Evolutionary conservation across 2,113 vertebrate species (phyloP), one percentile per base, ranked within the genome.

Genomic region (Mustela nigripes): DNA sequence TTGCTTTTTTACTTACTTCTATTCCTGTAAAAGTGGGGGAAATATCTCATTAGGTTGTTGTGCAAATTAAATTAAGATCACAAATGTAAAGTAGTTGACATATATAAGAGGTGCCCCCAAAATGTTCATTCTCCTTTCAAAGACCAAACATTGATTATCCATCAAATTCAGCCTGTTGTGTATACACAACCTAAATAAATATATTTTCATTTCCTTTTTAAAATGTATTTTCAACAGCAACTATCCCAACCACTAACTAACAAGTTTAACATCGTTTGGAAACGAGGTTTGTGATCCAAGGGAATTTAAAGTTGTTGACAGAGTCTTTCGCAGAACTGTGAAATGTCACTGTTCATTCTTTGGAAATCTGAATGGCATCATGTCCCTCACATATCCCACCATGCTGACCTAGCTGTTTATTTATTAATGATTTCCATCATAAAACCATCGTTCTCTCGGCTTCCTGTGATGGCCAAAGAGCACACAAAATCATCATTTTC

Each of bases 351-450:
- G 2, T 69, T 69, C 67, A 24, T 83, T 50, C 79, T 92, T 24
- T 28, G 76, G 24, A 69, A 89, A 36, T 19, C 48, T 31, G 4
- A n/a, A 12, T 71, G 67, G 71, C 53, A 76, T 96, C 48, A 24
- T 45, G 82, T 89, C 28, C 63, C n/a, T 92, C 80, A 18, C 6
- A 36, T 33, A 78, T 62, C 65, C 39, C 60, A 85, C 84, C 24
- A 31, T 9, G 26, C 62, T 45, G 60, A 53, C 28, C 45, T 84
- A 19, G 22, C 58, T 88, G 1, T 56, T 96, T 67, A 53, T 58
- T 96, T 96, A 85, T 95, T 81, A 95, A 96, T 84, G 65, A 95
- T 85, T 86, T 88, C 56, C 28, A 73, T 78, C 90, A 84, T 62
- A 65, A 97, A 95, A 85, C 69, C 79, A 73, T 45, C 85, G 63